phyloP scores from a whole-genome alignment of 2,113 vertebrate species.

The Corynorhinus townsendii region DNA sequence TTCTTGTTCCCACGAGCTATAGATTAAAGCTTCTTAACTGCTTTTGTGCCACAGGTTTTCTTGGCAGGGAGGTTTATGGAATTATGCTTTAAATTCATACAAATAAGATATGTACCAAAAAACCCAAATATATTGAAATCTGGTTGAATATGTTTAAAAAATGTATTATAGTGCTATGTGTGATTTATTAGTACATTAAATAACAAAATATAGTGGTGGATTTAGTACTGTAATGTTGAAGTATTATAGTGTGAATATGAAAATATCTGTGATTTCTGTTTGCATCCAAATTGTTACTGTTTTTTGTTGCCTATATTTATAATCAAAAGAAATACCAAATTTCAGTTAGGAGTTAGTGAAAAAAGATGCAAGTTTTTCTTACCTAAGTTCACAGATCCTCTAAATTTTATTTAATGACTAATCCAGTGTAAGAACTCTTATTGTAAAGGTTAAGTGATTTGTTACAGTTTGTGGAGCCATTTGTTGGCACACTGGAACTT shows the following conservation, averaged over 20 bases:
- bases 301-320: conserved; percentile 1
- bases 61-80: not conserved
- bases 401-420: not conserved
- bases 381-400: not conserved
- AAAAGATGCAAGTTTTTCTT: not conserved
- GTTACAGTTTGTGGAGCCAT: not conserved
- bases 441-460: not conserved
- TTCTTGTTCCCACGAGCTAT: not conserved
- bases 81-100: conserved; percentile 15
- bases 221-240: not conserved
- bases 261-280: not conserved
- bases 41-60: not conserved
- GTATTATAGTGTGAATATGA: not conserved
- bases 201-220: not conserved
- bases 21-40: not conserved
- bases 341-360: not conserved
- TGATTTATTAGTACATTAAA: not conserved
- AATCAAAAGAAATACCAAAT: not conserved
- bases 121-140: conserved; percentile 31
- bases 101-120: not conserved
- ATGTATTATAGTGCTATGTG: not conserved
- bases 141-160: conserved; percentile 10
- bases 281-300: not conserved
- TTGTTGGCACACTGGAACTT: not conserved
- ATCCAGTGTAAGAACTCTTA: not conserved